Evolutionary conservation across 2,797 vertebrate species (phyloP), one percentile per base, ranked within the genome.

Genomic region (Anas georgica): DNA sequence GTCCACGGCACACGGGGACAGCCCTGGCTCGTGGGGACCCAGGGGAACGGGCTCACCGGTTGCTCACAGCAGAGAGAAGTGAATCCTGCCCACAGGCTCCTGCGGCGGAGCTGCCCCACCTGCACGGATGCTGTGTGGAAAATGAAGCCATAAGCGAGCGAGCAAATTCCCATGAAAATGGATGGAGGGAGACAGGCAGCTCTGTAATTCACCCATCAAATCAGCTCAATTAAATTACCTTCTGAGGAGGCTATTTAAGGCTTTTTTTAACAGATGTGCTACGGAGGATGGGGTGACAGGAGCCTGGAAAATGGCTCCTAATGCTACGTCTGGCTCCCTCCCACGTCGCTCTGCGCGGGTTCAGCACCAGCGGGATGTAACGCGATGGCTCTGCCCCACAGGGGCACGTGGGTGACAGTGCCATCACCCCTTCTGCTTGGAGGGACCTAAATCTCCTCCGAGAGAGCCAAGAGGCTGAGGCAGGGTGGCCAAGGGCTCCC

Each of bases 141-240:
- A 83, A 80, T 37, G 75, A 18, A 62, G 91, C 41, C 63, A 75
- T 84, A 69, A 15, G 18, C 25, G 16, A 86, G 83, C 81, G 69
- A 91, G 76, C 58, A 82, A 89, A 95, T 81, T 74, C 92, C 83
- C 66, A 7, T 41, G 87, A 72, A 92, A 93, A 93, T 25, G 41
- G 91, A 92, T 91, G 82, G 76, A 78, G 83, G 76, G 83, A 83
- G 94, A 94, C 88, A 94, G 88, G 67, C 92, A 94, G 93, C 91
- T 72, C 88, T 45, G 88, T 92, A 97, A 95, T 93, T 80, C 91
- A 94, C 91, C 91, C 94, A 92, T 95, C 92, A 94, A 89, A 91
- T 95, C 93, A 80, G 84, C 73, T 69, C 94, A 96, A 96, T 96
- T 96, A 93, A 94, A 95, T 97, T 96, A 95, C 91, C 90, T 96